Evolutionary conservation across 2,797 vertebrate genomes (phyloP).

Genomic region (Channa striata): DNA sequence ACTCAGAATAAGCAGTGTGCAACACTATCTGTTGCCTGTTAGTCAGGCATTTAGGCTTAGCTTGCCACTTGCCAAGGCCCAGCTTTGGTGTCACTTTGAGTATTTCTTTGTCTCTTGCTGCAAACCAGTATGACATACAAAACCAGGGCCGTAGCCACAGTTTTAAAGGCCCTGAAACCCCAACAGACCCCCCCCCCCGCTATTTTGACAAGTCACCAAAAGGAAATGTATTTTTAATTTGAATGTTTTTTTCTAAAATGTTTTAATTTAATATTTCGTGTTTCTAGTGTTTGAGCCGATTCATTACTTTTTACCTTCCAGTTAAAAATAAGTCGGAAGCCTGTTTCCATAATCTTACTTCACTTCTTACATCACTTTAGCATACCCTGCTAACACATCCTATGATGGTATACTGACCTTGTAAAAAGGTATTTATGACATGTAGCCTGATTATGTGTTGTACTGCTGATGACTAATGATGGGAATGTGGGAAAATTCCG

Average conservation of each 20-base stretch:
- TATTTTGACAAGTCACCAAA: no score
- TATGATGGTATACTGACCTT: constrained; percentile 4
- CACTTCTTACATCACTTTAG: background rate
- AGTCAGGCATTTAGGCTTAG: constrained; percentile 88
- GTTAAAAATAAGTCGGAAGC: background rate
- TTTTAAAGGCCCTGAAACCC: constrained; percentile 13
- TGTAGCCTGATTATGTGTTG: background rate
- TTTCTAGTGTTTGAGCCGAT: no score
- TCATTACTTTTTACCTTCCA: background rate
- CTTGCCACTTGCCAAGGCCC: constrained; percentile 85
- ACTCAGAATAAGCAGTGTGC: constrained; percentile 89
- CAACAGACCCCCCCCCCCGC: background rate
- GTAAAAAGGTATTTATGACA: constrained; percentile 7
- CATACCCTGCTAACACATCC: background rate
- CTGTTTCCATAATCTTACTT: background rate
- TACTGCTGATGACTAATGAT: constrained; percentile 1
- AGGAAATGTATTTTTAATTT: no score
- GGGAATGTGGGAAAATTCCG: background rate
- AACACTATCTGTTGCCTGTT: constrained; percentile 86
- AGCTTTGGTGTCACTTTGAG: constrained; percentile 86
- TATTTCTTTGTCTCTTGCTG: constrained; percentile 75
- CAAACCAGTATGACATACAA: constrained; percentile 49
- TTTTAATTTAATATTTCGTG: no score
- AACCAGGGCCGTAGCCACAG: constrained; percentile 13
- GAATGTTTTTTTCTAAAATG: no score